These are phyloP conservation scores for Nymphalis polychloros DNA, from an alignment of 2,888 invertebrate genomes.

Conservation along the genomic window DNA sequence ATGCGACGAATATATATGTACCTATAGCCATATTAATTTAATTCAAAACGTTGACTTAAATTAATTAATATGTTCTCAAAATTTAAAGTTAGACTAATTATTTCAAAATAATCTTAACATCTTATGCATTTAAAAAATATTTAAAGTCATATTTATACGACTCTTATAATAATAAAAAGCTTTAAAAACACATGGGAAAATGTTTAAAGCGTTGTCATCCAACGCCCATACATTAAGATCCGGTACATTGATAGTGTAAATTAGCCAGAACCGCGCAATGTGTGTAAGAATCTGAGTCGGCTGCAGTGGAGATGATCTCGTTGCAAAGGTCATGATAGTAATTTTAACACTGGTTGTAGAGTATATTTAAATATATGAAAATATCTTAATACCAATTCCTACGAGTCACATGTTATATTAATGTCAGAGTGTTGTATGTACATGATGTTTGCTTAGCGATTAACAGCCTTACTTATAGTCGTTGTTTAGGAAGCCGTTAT, in stretches of 20 bases:
- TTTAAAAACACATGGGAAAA: conserved; percentile 33
- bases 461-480: no score
- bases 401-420: neutral
- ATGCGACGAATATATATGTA: no score
- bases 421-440: no score
- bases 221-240: conserved; percentile 40
- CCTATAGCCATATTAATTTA: no score
- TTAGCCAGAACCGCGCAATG: conserved; percentile 40
- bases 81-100: no score
- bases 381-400: neutral
- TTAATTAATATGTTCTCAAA: no score
- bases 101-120: neutral
- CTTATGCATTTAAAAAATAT: neutral
- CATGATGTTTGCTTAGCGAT: neutral
- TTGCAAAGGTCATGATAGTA: conserved; percentile 39
- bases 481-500: no score
- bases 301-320: conserved; percentile 32
- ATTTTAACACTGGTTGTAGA: conserved; percentile 30
- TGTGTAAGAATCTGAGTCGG: conserved; percentile 34
- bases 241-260: conserved; percentile 44
- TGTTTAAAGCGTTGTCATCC: conserved; percentile 28
- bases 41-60: no score
- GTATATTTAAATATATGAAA: conserved; percentile 9
- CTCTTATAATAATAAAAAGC: conserved; percentile 12
- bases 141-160: conserved; percentile 1